phyloP scores from a whole-genome alignment of 2,888 invertebrate genomes.

The Caenorhabditis zanzibari region DNA sequence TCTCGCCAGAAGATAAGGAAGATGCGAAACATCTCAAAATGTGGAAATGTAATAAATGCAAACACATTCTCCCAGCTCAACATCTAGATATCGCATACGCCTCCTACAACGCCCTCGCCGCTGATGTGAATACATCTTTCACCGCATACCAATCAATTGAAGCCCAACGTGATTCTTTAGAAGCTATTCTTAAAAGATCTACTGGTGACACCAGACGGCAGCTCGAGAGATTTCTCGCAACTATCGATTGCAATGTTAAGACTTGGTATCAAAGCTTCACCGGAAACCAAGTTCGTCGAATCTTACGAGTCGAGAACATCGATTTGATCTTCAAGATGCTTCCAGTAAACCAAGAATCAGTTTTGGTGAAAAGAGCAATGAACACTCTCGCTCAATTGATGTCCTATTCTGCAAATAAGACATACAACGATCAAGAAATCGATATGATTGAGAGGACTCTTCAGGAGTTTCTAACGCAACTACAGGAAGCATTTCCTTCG shows the following conservation, averaged over 20 bases:
- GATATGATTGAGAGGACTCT: neutral
- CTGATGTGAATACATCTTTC: too few species aligned
- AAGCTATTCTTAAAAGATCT: neutral
- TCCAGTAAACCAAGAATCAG: neutral
- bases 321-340: neutral
- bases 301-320: constrained; percentile 4
- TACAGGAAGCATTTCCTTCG: neutral
- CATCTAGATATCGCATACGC: neutral
- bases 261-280: constrained; percentile 3
- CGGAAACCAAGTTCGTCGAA: constrained; percentile 11
- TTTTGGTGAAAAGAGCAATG: neutral
- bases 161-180: neutral
- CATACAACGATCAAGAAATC: constrained; percentile 7
- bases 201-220: neutral
- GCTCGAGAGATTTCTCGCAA: neutral
- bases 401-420: neutral
- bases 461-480: neutral
- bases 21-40: too few species aligned
- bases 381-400: neutral
- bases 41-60: too few species aligned
- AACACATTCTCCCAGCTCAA: neutral
- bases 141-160: neutral
- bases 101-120: neutral
- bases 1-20: neutral
- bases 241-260: neutral